Conservation (phyloP, 2,888 invertebrate species). For the Hermodice carunculata region DNA sequence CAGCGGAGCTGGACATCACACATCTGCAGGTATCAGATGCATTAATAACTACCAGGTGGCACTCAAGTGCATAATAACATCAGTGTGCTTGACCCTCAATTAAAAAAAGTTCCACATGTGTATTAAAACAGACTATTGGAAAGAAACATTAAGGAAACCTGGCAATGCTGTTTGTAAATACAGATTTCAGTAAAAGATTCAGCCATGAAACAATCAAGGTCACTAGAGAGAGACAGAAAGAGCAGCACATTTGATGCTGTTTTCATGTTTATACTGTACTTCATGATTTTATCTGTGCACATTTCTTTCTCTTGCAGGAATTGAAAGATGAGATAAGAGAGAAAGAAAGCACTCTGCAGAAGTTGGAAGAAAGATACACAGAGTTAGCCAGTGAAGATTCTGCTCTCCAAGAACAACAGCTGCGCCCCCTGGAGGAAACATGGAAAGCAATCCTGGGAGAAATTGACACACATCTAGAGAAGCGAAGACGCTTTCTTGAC, state of each 20-base stretch:
- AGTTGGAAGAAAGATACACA: slow-evolving; percentile 47
- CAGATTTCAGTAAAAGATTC: too few relatives aligned
- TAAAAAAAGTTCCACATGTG: too few relatives aligned
- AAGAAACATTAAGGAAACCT: too few relatives aligned
- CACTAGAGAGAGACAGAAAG: too few relatives aligned
- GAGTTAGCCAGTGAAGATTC: slow-evolving; percentile 6
- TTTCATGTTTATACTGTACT: too few relatives aligned
- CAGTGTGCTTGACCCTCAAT: too few relatives aligned
- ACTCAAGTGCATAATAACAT: neutral
- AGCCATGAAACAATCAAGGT: too few relatives aligned
- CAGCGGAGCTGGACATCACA: slow-evolving; percentile 83
- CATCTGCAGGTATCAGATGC: slow-evolving; percentile 33
- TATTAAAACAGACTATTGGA: too few relatives aligned
- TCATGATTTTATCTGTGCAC: too few relatives aligned
- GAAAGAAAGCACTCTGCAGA: slow-evolving; percentile 79
- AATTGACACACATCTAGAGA: slow-evolving; percentile 36
- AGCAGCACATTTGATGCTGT: too few relatives aligned
- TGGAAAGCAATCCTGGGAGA: slow-evolving; percentile 32
- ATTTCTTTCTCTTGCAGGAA: slow-evolving; percentile 79
- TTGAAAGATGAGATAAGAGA: slow-evolving; percentile 83
- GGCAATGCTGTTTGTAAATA: too few relatives aligned
- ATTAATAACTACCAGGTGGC: neutral
- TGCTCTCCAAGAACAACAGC: neutral
- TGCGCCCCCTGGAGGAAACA: slow-evolving; percentile 48
- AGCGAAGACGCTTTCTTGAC: neutral